phyloP scores from a whole-genome alignment of 1,140 invertebrate genomes.

The Maconellicoccus hirsutus region DNA sequence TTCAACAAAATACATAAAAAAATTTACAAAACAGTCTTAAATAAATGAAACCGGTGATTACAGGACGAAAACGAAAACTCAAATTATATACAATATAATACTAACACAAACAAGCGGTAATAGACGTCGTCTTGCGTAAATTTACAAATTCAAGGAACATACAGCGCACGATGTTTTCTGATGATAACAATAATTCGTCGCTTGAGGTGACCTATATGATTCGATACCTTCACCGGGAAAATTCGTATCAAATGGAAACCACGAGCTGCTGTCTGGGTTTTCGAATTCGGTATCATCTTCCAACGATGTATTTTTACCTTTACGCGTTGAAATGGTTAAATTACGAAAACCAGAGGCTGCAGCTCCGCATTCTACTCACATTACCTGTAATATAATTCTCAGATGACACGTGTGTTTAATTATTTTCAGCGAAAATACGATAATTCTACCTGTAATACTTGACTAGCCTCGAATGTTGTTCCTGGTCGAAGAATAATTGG shows the following conservation, averaged over 20 bases:
- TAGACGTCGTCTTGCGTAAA: background rate
- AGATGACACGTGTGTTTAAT: background rate
- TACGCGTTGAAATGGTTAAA: constrained; percentile 29
- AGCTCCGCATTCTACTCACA: constrained; percentile 33
- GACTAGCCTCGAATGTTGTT: constrained; percentile 75
- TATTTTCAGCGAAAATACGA: no score
- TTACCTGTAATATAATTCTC: constrained; percentile 34
- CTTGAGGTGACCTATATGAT: constrained; percentile 11
- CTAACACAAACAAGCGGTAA: background rate
- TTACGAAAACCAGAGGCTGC: constrained; percentile 31
- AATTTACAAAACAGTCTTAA: background rate
- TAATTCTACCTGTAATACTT: constrained; percentile 67
- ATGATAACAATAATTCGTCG: constrained; percentile 34
- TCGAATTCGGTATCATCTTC: constrained; percentile 29
- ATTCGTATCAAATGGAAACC: constrained; percentile 17
- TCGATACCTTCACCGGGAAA: constrained; percentile 24
- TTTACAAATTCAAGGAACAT: constrained; percentile 42
- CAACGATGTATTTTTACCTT: constrained; percentile 23
- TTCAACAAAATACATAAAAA: background rate
- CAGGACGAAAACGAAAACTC: background rate
- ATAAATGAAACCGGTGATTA: background rate
- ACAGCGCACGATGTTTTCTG: constrained; percentile 40
- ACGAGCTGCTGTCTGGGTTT: constrained; percentile 25
- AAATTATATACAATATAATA: background rate
- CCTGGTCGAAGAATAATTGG: constrained; percentile 75